Conservation (phyloP, 2,888 invertebrate species). For the Leucoma salicis region DNA sequence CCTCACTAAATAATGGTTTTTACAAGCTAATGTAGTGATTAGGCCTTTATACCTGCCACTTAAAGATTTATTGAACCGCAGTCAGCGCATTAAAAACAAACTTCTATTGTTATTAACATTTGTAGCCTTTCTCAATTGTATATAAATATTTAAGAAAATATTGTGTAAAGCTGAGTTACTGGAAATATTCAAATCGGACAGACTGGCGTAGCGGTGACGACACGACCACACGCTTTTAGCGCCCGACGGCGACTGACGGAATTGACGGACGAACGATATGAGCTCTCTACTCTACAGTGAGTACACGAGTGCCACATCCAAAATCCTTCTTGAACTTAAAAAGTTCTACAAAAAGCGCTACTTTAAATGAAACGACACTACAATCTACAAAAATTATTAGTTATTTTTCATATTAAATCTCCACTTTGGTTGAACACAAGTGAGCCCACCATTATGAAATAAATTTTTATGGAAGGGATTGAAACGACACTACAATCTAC, state of each 20-base stretch:
- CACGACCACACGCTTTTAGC: slow-evolving; percentile 44
- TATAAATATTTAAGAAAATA: not conserved
- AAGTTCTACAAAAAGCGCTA: no score
- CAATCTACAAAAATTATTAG: no score
- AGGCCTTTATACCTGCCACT: slow-evolving; percentile 30
- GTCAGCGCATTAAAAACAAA: slow-evolving; percentile 18
- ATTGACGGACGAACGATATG: not conserved
- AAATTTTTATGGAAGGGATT: no score
- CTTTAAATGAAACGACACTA: no score
- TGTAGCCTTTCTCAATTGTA: not conserved
- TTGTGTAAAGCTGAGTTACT: slow-evolving; percentile 13
- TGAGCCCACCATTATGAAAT: no score
- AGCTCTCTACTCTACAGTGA: not conserved
- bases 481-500: no score
- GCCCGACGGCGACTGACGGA: slow-evolving; percentile 40
- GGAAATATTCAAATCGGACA: slow-evolving; percentile 5
- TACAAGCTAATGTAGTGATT: slow-evolving; percentile 21
- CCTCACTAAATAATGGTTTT: slow-evolving; percentile 17
- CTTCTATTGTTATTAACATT: not conserved
- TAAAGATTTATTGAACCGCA: slow-evolving; percentile 38
- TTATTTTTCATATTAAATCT: no score
- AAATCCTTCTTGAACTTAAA: not conserved
- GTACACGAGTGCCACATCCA: not conserved
- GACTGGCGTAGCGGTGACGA: slow-evolving; percentile 16
- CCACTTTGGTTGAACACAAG: no score